These are phyloP conservation scores for Cosmopolites sordidus DNA, from an alignment of 2,888 invertebrate genomes.

Conservation along the genomic window DNA sequence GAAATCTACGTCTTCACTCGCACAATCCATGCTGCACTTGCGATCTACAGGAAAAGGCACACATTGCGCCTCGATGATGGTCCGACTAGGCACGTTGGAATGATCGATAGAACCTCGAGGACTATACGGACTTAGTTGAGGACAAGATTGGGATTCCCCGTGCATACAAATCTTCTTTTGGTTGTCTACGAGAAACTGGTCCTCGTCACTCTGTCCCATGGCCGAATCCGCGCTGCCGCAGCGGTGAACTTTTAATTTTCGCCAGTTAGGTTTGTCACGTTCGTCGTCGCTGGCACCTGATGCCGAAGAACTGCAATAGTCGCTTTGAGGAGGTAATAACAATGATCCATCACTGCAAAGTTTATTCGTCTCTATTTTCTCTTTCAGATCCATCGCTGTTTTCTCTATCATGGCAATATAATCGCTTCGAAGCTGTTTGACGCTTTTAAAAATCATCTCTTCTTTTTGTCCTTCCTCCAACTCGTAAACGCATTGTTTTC, in stretches of 20 bases:
- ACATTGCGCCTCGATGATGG: constrained; percentile 56
- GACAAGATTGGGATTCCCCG: not conserved
- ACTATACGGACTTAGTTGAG: constrained; percentile 37
- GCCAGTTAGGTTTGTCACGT: constrained; percentile 33
- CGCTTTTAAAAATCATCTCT: constrained; percentile 39
- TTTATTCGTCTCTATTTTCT: not conserved
- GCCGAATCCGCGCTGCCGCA: constrained; percentile 54
- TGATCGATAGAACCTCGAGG: constrained; percentile 46
- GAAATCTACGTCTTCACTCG: constrained; percentile 39
- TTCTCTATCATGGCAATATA: constrained; percentile 41
- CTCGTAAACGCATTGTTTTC: constrained; percentile 36
- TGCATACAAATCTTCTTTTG: constrained; percentile 29
- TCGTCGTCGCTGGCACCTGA: constrained; percentile 46
- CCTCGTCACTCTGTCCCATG: constrained; percentile 52
- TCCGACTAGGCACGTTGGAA: constrained; percentile 47
- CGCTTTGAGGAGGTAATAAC: constrained; percentile 42
- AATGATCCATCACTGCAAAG: constrained; percentile 31
- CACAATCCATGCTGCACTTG: constrained; percentile 49
- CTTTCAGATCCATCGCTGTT: constrained; percentile 5
- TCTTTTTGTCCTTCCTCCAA: constrained; percentile 12
- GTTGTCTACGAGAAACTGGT: constrained; percentile 34
- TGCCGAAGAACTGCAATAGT: constrained; percentile 44
- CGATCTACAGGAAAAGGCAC: constrained; percentile 50
- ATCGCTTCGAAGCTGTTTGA: constrained; percentile 40
- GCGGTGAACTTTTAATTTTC: constrained; percentile 12